These are phyloP conservation scores for Plebejus argus DNA, from an alignment of 2,888 invertebrate species.

Conservation along the genomic window DNA sequence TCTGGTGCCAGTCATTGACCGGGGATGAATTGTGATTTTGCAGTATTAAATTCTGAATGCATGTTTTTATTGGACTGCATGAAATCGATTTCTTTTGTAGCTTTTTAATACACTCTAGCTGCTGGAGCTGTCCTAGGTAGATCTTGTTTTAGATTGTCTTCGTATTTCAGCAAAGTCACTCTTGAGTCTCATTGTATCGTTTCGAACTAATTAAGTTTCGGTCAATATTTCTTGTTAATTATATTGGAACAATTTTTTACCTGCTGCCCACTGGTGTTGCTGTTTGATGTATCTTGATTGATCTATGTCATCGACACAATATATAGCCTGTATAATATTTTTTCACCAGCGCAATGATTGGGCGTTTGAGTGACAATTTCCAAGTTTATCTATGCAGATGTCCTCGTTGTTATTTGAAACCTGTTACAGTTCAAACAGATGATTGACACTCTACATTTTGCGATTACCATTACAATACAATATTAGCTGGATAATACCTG, in stretches of 20 bases:
- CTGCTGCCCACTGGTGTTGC: conserved; percentile 47
- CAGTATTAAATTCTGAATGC: conserved; percentile 59
- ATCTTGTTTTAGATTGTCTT: conserved; percentile 75
- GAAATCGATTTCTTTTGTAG: conserved; percentile 72
- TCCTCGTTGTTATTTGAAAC: conserved; percentile 70
- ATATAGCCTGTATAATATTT: conserved; percentile 52
- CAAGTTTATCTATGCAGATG: conserved; percentile 67
- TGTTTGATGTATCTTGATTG: conserved; percentile 55
- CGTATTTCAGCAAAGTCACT: conserved; percentile 68
- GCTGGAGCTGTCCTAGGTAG: conserved; percentile 73
- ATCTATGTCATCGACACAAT: conserved; percentile 49
- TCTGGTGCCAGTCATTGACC: conserved; percentile 74
- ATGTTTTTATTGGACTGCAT: conserved; percentile 64
- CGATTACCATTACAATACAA: conserved; percentile 58
- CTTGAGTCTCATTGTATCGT: conserved; percentile 58
- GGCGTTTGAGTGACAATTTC: conserved; percentile 65
- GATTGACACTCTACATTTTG: conserved; percentile 58
- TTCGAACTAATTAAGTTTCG: conserved; percentile 66
- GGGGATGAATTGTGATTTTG: conserved; percentile 76
- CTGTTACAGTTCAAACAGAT: conserved; percentile 57
- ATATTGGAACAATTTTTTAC: conserved; percentile 61
- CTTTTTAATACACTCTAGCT: conserved; percentile 67
- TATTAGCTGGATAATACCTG: conserved; percentile 51
- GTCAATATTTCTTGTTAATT: conserved; percentile 71
- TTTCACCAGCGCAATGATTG: conserved; percentile 50